Percentiles rank a stretch among this genome's conserved stretches.
Evolutionary conservation across 2,797 vertebrate species (phyloP).

Genomic region (Vireo griseus): DNA sequence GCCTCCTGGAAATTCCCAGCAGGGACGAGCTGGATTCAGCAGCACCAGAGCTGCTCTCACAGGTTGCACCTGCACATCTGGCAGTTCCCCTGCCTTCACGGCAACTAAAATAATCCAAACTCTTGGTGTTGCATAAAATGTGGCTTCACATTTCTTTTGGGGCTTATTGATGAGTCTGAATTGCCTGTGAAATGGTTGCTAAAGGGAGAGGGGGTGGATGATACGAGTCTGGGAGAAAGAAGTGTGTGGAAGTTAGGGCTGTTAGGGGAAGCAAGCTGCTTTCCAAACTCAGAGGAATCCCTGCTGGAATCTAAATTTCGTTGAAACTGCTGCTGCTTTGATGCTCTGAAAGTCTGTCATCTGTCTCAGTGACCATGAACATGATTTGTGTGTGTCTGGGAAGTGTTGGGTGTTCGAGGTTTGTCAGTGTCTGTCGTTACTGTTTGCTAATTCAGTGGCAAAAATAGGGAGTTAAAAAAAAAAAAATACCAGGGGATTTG

Average conservation of each 20-base stretch:
- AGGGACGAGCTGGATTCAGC: neutral
- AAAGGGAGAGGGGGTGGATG: neutral
- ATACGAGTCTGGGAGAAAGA: neutral
- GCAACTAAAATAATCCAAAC: neutral
- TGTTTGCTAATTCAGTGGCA: neutral
- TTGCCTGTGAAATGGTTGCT: neutral
- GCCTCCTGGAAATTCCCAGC: neutral
- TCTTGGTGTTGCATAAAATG: accelerated
- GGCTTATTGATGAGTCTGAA: neutral
- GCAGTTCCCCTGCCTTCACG: neutral
- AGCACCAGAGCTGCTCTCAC: neutral
- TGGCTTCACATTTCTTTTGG: neutral
- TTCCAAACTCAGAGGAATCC: neutral
- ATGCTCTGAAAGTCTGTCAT: neutral
- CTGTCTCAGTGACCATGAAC: neutral
- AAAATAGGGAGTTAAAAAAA: neutral
- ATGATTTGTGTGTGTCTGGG: neutral
- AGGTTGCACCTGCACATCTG: neutral
- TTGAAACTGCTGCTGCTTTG: neutral
- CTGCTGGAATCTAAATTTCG: accelerated
- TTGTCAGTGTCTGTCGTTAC: neutral
- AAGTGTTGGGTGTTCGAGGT: neutral
- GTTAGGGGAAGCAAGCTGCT: neutral
- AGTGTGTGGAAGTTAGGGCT: neutral
- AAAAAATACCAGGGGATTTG: accelerated